These are phyloP conservation scores for Heliopora coerulea DNA, from an alignment of 92 coral and sea anemone species.

Conservation along the genomic window DNA sequence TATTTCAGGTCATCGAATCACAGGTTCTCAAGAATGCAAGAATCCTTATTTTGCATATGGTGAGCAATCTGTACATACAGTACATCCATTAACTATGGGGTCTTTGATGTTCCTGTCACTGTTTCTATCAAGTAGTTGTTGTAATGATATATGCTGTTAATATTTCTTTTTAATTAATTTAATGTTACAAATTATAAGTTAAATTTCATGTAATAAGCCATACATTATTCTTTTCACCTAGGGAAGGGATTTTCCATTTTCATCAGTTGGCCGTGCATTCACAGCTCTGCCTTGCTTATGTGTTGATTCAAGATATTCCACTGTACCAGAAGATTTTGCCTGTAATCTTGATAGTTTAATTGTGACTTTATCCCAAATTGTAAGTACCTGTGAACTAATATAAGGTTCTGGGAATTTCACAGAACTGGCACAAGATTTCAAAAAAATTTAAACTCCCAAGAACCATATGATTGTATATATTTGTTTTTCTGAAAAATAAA, in stretches of 20 bases:
- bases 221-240: no score
- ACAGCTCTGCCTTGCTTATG: conserved; percentile 84
- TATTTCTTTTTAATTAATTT: not conserved
- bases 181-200: no score
- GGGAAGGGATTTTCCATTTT: conserved; percentile 94
- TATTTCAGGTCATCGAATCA: conserved; percentile 64
- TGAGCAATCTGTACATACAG: conserved; percentile 32
- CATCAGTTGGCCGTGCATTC: conserved; percentile 85
- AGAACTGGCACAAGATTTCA: not conserved
- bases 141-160: no score
- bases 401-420: not conserved
- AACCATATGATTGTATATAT: no score
- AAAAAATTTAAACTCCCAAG: no score
- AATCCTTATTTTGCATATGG: conserved; percentile 92
- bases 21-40: conserved; percentile 72
- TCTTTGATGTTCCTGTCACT: not conserved
- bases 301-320: conserved; percentile 40
- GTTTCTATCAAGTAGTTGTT: no score
- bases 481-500: no score
- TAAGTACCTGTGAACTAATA: conserved; percentile 44
- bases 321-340: conserved; percentile 67
- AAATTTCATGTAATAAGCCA: no score
- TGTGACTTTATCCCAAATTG: conserved; percentile 58
- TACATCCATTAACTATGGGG: no score
- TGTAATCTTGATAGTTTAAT: conserved; percentile 74